Base-by-base conservation (phyloP, 2,113 vertebrate genomes). In the Sitta europaea region DNA sequence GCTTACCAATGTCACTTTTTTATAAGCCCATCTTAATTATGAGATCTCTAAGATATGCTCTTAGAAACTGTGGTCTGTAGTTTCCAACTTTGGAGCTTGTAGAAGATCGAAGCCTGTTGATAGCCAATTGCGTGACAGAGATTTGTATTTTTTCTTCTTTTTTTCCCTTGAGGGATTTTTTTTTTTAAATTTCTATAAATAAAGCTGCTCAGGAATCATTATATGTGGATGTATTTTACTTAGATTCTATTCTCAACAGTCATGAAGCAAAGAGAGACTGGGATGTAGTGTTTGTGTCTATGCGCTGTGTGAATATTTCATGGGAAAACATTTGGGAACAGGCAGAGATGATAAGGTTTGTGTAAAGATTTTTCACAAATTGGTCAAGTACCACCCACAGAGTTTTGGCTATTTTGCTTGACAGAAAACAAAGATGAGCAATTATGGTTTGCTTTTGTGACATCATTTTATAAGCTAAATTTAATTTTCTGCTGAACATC, bases 401-500 rank as follows among this genome's bases (percentile, higher is more conserved):
- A 86, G 94, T 89, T 94, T 86, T 74, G 80, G 72, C 70, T 78
- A 43, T 96, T 93, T 94, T 94, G 54, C 76, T 96, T 92, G 91
- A 95, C 71, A 94, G 94, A 97, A 97, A 95, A 88, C 96, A 90
- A 95, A 97, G 92, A 96, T 97, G 86, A 97, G 94, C 91, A 97
- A 92, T 98, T 98, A 95, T 87, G 83, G 66, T 68, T 94, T 73
- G 88, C 91, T 96, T 88, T 97, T 87, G 95, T 97, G 97, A 98
- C 97, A 97, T 97, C 96, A 97, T 96, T 96, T 97, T 97, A 94
- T 96, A 92, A 95, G 90, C 97, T 93, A 96, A 96, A 98, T 98
- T 97, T 85, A 98, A 98, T 98, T 98, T 98, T 97, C 98, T 98
- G 79, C 95, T 95, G 95, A 95, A 96, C 93, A 97, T 97, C 97